These are phyloP conservation scores for Hippocampus guttulatus DNA, from an alignment of 2,113 vertebrate genomes.

Conservation along the genomic window DNA sequence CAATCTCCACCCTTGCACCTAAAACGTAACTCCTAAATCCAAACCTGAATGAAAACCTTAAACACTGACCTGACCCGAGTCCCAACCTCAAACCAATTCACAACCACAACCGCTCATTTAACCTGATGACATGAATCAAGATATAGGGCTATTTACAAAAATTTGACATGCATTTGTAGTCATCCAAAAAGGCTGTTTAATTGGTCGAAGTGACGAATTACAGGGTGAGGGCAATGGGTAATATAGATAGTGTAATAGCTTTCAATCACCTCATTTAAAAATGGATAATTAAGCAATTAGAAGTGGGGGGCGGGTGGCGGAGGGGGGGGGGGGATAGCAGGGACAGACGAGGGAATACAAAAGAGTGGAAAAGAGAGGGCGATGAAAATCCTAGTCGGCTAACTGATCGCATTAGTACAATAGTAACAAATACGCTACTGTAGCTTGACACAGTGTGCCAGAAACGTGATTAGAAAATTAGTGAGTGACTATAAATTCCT, in stretches of 20 bases:
- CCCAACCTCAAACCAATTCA: not conserved
- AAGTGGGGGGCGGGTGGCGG: conserved; percentile 13
- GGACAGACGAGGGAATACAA: conserved; percentile 53
- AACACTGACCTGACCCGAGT: too few relatives aligned
- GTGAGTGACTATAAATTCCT: conserved; percentile 59
- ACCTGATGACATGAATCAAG: not conserved
- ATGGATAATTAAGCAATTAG: conserved; percentile 52
- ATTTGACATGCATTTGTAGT: conserved; percentile 7
- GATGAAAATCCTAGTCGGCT: conserved; percentile 47
- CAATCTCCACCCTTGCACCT: too few relatives aligned
- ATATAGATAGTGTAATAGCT: conserved; percentile 73
- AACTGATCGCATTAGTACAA: conserved; percentile 42
- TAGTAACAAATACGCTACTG: conserved; percentile 46
- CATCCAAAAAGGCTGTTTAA: conserved; percentile 67
- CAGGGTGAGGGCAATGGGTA: conserved; percentile 66
- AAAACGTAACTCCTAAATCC: too few relatives aligned
- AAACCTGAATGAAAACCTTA: too few relatives aligned
- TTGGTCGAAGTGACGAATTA: conserved; percentile 73
- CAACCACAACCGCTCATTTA: too few relatives aligned
- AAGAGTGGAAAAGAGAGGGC: conserved; percentile 54
- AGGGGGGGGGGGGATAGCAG: conserved; percentile 2
- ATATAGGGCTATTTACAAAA: not conserved
- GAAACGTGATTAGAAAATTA: conserved; percentile 53
- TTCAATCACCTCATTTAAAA: conserved; percentile 69
- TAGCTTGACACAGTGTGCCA: conserved; percentile 48